phyloP scores from a whole-genome alignment of 2,888 invertebrate species.

The Buathra laborator region DNA sequence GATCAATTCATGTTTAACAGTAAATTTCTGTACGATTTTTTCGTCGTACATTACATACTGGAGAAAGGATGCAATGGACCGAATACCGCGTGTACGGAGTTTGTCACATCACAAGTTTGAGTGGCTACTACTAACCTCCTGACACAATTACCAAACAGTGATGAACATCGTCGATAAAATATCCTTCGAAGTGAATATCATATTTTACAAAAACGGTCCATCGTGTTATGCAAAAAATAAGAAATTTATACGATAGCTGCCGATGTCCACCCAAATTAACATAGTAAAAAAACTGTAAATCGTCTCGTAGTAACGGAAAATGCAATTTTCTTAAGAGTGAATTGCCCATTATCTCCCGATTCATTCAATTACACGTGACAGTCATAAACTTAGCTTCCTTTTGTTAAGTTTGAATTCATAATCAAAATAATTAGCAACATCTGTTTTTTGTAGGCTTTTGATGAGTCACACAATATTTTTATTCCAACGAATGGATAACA shows the following conservation, averaged over 20 bases:
- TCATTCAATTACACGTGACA: too few relatives aligned
- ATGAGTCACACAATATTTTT: too few relatives aligned
- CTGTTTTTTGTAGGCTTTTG: not conserved
- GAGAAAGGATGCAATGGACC: constrained; percentile 32
- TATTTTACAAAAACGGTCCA: not conserved
- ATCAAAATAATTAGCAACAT: not conserved
- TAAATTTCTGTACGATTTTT: not conserved
- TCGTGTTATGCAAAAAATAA: constrained; percentile 5
- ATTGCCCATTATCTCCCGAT: not conserved
- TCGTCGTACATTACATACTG: constrained; percentile 8
- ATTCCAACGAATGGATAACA: not conserved
- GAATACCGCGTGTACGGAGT: constrained; percentile 55
- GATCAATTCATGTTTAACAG: not conserved
- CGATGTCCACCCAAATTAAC: not conserved
- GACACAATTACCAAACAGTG: constrained; percentile 61
- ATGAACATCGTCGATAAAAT: constrained; percentile 40
- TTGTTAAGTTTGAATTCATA: too few relatives aligned
- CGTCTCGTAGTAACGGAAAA: too few relatives aligned
- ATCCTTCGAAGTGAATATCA: not conserved
- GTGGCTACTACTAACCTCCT: constrained; percentile 65
- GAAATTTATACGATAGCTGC: not conserved
- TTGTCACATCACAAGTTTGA: constrained; percentile 51
- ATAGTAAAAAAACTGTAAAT: not conserved
- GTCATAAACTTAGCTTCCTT: too few relatives aligned
- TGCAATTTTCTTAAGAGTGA: not conserved